Base-by-base conservation (phyloP, 2,113 vertebrate genomes). In the Cairina moschata region DNA sequence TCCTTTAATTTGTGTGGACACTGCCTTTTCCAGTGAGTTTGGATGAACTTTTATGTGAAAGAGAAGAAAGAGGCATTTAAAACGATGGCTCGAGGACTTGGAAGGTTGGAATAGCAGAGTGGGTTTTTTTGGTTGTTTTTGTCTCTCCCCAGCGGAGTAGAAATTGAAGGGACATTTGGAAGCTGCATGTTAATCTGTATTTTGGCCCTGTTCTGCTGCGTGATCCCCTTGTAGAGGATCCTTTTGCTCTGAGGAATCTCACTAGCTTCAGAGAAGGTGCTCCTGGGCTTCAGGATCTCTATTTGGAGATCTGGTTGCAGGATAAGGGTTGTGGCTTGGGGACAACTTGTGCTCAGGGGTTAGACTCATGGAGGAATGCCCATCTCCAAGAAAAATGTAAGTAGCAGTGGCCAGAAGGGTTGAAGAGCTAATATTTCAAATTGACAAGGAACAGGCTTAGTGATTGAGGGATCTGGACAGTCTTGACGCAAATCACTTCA, bases 181-280 rank as follows among this genome's bases (percentile, higher is more conserved):
- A 95, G 18, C 63, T 72, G 44, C 55, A 54, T 55, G 48, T 88
- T 84, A 60, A 21, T 62, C 48, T 75, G 25, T 83, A 16, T 56
- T 73, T 93, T 86, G 26, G 74, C 77, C 55, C 60, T 65, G 67
- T 91, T 94, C 68, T 94, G 44, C 66, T 86, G 42, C 86, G 73
- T 58, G 38, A 58, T 91, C 12, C 90, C 40, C 40, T 68, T 31
- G 2, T 20, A 32, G 65, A 68, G 42, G 31, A 83, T 83, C 56
- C 29, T 77, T 77, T 89, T 28, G 28, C n/a, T 80, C 58, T 73
- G 23, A 78, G 83, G 81, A 76, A 60, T 86, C n/a, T 81, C 40
- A 12, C 0, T 79, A 74, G 42, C 73, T 76, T 87, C 18, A 8
- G 58, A 26, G 56, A 31, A 62, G 54, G 71, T 95, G 48, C 54